Conservation (phyloP, 2,888 invertebrate genomes). For the Nebria salina region DNA sequence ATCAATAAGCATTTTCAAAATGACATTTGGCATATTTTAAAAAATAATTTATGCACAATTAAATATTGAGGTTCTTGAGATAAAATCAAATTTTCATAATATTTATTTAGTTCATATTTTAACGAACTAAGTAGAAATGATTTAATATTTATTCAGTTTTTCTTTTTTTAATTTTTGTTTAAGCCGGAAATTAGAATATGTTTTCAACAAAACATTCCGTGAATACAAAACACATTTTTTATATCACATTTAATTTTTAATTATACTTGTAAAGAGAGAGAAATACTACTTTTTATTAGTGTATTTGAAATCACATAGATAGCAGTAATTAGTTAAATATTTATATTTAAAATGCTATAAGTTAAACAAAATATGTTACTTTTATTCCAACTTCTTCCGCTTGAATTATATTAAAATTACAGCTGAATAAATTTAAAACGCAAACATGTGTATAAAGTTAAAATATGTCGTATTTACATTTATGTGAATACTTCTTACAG, state of each 20-base stretch:
- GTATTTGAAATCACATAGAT: neutral
- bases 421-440: too few relatives aligned
- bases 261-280: neutral
- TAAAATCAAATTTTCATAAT: neutral
- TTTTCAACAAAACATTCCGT: neutral
- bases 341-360: neutral
- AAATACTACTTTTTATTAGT: neutral
- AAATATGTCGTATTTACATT: too few relatives aligned
- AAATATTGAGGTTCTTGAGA: neutral
- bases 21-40: neutral
- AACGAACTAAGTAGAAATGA: neutral
- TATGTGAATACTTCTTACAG: too few relatives aligned
- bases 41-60: neutral
- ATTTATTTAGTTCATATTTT: neutral
- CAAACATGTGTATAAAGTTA: too few relatives aligned
- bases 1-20: neutral
- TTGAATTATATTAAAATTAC: too few relatives aligned
- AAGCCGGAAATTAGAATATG: conserved; percentile 11
- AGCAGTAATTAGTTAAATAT: neutral
- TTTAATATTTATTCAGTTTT: neutral
- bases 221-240: neutral
- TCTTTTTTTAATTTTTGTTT: neutral
- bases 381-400: too few relatives aligned
- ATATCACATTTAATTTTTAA: neutral
- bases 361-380: neutral